These are phyloP conservation scores for Nothocercus julius DNA, from an alignment of 2,113 vertebrate species.

Conservation along the genomic window DNA sequence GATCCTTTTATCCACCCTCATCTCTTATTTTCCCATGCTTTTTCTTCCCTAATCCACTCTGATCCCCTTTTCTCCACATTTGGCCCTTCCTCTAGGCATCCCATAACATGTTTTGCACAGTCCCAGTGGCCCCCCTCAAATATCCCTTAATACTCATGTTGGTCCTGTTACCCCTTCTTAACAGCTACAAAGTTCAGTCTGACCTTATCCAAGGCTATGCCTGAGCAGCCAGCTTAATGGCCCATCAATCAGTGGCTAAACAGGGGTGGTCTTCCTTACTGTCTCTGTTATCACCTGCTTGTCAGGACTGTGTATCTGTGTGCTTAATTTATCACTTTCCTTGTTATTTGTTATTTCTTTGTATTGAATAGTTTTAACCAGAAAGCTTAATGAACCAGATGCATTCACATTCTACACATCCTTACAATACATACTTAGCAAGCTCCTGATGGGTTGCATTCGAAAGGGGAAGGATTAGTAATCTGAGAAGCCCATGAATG, in stretches of 20 bases:
- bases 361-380: not conserved
- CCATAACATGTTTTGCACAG: not conserved
- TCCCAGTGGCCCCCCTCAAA: not conserved
- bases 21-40: not conserved
- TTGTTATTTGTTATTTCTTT: not conserved
- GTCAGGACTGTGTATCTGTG: not conserved
- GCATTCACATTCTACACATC: not conserved
- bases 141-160: accelerated
- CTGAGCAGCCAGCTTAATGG: not conserved
- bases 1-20: not conserved
- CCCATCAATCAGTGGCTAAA: not conserved
- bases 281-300: not conserved
- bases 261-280: not conserved
- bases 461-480: not conserved
- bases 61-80: not conserved
- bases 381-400: not conserved
- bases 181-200: not conserved
- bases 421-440: not conserved
- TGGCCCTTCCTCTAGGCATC: not conserved
- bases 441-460: not conserved
- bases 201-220: accelerated
- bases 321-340: not conserved
- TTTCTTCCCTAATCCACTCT: not conserved
- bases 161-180: not conserved
- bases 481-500: not conserved